Conservation (phyloP, 2,888 invertebrate species). For the Apantesis nais region DNA sequence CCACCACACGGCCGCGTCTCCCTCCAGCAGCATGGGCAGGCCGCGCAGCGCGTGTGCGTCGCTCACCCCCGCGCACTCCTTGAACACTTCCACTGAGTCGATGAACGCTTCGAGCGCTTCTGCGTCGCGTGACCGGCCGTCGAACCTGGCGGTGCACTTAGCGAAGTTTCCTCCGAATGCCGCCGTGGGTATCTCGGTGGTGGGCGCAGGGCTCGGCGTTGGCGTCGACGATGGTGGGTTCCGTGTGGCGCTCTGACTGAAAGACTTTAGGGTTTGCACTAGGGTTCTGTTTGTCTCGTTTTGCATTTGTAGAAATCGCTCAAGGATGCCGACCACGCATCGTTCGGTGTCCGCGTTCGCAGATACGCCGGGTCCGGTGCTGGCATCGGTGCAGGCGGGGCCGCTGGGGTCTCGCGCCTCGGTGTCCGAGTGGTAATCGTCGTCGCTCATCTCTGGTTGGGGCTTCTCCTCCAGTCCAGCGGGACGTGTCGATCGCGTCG, state of each 20-base stretch:
- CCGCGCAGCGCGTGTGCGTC: conserved; percentile 37
- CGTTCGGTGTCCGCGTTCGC: too few species aligned
- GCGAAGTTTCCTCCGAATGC: background rate
- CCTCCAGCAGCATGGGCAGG: conserved; percentile 34
- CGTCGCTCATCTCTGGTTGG: too few species aligned
- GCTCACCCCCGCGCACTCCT: conserved; percentile 29
- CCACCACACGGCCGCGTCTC: conserved; percentile 40
- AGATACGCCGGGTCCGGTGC: too few species aligned
- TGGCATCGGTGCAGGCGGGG: too few species aligned
- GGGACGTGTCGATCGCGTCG: too few species aligned
- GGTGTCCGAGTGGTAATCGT: too few species aligned
- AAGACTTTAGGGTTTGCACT: background rate
- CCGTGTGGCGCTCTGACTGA: background rate
- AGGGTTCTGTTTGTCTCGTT: background rate
- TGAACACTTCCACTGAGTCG: conserved; percentile 25
- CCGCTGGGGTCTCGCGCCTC: too few species aligned
- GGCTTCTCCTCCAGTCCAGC: too few species aligned
- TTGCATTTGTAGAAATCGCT: too few species aligned
- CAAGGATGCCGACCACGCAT: too few species aligned
- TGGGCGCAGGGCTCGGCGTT: too few species aligned
- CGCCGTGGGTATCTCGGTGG: too few species aligned
- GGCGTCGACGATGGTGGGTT: background rate
- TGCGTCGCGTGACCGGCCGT: conserved; percentile 13
- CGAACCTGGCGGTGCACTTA: conserved; percentile 32
- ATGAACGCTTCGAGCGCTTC: conserved; percentile 25